Base-by-base conservation (phyloP, 2,888 invertebrate genomes). In the Odontothrips loti region DNA sequence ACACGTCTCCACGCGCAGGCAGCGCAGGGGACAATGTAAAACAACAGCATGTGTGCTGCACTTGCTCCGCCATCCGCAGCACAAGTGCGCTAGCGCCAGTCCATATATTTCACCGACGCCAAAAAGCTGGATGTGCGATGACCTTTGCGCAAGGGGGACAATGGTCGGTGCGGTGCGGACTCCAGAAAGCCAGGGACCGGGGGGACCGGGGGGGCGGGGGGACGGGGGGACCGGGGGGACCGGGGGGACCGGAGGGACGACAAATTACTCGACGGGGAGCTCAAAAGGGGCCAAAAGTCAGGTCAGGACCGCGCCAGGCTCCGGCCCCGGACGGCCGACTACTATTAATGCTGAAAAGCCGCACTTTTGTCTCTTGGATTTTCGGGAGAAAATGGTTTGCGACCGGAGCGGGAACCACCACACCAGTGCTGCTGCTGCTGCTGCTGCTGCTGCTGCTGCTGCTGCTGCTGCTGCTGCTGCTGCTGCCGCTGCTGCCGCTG, bases 341-440 rank as follows among this genome's bases (percentile, higher is more conserved):
- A 23, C 68, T 75, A 27, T 75, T 75, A 75, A 75, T 27, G 68
- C 68, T 75, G 23, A 23, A 75, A 75, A 75, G 68, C 68, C 68
- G 68, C 68, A 75, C 68, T 75, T 75, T 75, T 75, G 68, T 75
- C 68, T 75, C 68, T 75, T 27, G 68, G 68, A 27, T 27, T 75
- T 75, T 75, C 68, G 68, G 68, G 27, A 75, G 68, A 75, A 75
- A 75, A 23, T 23, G 58, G 58, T 58, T 27, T 20, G 58, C 58
- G 58, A 58, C 12, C 20, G n/a, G 58, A 58, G 17, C 58, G 58
- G 15, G 51, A 51, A 51, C 17, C 51, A 58, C 58, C 10, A 15
- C 15, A 43, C 34, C 34, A 43, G 34, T 6, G 34, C 3, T 43
- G 34, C 34, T 6, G 34, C 34, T 43, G 34, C 34, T 6, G 34